Conservation (phyloP, 2,113 vertebrate species). For the Alligator mississippiensis region DNA sequence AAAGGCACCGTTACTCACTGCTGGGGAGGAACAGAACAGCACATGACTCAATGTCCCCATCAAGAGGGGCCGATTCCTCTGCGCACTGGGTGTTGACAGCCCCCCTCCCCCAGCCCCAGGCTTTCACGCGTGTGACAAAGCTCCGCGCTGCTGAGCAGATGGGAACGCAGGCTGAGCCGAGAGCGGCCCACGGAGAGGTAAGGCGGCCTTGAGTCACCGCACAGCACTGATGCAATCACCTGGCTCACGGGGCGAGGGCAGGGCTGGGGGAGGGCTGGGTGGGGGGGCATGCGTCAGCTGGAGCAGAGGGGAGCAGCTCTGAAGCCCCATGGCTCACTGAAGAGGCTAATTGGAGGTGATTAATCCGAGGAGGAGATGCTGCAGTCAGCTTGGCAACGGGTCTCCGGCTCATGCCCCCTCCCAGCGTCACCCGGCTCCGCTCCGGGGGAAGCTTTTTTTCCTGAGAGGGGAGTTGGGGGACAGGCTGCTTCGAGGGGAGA, state of each 20-base stretch:
- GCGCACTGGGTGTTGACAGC: background rate
- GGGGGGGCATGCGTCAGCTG: background rate
- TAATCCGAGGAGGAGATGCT: constrained; percentile 4
- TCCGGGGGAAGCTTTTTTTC: background rate
- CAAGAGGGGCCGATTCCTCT: background rate
- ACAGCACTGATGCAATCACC: background rate
- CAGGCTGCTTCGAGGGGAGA: background rate
- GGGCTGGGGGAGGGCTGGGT: background rate
- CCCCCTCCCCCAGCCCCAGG: background rate
- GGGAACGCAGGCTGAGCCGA: background rate
- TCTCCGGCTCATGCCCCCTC: background rate
- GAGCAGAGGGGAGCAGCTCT: background rate
- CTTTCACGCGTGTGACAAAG: background rate
- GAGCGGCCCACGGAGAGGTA: background rate
- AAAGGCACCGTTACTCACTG: constrained; percentile 60
- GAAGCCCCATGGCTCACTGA: background rate
- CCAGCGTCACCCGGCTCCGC: background rate
- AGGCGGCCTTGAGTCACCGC: constrained; percentile 22
- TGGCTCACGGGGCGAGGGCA: background rate
- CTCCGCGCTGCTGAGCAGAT: background rate
- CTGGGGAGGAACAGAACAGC: constrained; percentile 52
- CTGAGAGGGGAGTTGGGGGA: background rate
- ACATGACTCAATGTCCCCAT: constrained; percentile 65
- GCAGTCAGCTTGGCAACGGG: background rate
- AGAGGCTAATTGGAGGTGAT: constrained; percentile 22